Conservation (phyloP, 2,888 invertebrate species). For the Tryphoninae sp. region DNA sequence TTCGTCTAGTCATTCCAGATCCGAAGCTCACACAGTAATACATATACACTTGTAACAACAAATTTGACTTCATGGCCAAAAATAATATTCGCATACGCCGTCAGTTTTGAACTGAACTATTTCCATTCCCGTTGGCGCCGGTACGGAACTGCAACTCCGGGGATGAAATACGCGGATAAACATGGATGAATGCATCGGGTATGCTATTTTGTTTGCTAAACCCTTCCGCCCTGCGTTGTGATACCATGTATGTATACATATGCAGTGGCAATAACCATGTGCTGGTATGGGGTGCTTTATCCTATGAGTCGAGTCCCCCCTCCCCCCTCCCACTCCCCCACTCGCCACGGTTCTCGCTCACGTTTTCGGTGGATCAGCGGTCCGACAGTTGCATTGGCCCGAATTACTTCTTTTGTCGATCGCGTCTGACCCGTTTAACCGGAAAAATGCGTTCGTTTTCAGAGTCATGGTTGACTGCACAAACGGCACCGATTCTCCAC, state of each 20-base stretch:
- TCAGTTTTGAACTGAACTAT: constrained; percentile 32
- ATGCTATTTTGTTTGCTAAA: constrained; percentile 54
- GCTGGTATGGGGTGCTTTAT: constrained; percentile 26
- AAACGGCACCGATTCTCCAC: constrained; percentile 51
- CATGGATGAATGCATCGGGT: constrained; percentile 41
- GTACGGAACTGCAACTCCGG: constrained; percentile 15
- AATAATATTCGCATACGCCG: constrained; percentile 46
- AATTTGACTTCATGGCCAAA: constrained; percentile 16
- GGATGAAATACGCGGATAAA: constrained; percentile 32
- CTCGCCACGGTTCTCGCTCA: neutral
- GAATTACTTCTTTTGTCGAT: constrained; percentile 60
- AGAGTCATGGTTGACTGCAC: constrained; percentile 58
- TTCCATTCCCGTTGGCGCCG: constrained; percentile 26
- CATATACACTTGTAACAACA: neutral
- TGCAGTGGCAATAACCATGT: constrained; percentile 45
- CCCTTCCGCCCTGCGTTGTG: constrained; percentile 47
- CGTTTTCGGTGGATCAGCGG: constrained; percentile 54
- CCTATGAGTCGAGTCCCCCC: constrained; percentile 19
- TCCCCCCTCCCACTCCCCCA: no score
- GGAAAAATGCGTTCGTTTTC: constrained; percentile 63
- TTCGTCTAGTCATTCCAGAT: no score
- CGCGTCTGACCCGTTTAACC: constrained; percentile 60
- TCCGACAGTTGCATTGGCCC: constrained; percentile 57
- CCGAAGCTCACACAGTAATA: no score
- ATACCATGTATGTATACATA: constrained; percentile 33